Conservation (phyloP, 2,888 invertebrate genomes). For the Choreutis nemorana region DNA sequence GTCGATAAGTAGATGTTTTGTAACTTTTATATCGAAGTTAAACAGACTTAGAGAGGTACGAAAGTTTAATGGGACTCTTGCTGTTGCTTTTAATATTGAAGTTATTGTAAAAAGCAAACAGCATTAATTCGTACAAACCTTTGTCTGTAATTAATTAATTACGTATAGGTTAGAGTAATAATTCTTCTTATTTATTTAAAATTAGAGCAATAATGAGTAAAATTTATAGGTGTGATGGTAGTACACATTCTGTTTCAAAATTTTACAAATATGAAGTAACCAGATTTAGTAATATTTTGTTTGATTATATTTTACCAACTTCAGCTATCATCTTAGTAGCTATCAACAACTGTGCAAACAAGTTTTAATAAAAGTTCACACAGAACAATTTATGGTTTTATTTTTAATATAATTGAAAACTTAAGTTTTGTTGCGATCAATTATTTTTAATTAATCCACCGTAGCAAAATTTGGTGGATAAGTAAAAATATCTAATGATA, state of each 20-base stretch:
- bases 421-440: too few species aligned
- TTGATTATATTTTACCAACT: slow-evolving; percentile 40
- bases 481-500: too few species aligned
- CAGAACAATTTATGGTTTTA: too few species aligned
- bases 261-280: slow-evolving; percentile 19
- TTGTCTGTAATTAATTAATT: slow-evolving; percentile 38
- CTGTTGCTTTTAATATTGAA: slow-evolving; percentile 26
- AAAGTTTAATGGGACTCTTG: slow-evolving; percentile 45
- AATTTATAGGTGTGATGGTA: slow-evolving; percentile 28
- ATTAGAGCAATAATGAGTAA: slow-evolving; percentile 48
- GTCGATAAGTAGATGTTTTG: slow-evolving; percentile 54
- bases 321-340: slow-evolving; percentile 42
- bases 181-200: slow-evolving; percentile 61
- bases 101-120: slow-evolving; percentile 27
- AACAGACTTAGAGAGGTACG: slow-evolving; percentile 56
- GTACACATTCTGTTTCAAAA: slow-evolving; percentile 21
- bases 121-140: slow-evolving; percentile 61
- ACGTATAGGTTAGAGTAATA: slow-evolving; percentile 55
- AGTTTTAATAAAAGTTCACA: slow-evolving; percentile 61
- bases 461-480: too few species aligned
- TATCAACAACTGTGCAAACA: slow-evolving; percentile 49
- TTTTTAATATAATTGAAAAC: too few species aligned
- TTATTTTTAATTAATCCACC: too few species aligned
- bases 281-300: slow-evolving; percentile 32
- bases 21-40: slow-evolving; percentile 62